Percentiles rank a stretch among this genome's conserved stretches.
phyloP scores from a whole-genome alignment of 2,797 vertebrate species.

The Rhyacichthys aspro region DNA sequence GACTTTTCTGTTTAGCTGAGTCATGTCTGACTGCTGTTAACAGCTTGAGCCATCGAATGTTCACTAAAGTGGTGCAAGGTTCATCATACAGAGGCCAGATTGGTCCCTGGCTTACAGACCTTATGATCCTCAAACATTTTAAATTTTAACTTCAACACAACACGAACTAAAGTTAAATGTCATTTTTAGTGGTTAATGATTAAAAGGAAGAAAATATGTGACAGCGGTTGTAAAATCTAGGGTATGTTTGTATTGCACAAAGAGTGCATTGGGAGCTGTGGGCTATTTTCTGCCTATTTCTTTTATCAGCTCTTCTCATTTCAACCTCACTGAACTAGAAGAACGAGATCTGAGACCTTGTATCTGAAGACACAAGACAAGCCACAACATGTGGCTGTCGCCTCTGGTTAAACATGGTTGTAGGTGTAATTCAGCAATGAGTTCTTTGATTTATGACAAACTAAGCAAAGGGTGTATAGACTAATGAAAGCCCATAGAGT shows the following conservation, averaged over 20 bases:
- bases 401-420: conserved; percentile 39
- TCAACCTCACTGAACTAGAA: conserved; percentile 71
- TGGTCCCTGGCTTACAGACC: too few relatives aligned
- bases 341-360: conserved; percentile 59
- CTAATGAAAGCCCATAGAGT: conserved; percentile 25
- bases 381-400: conserved; percentile 60
- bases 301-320: conserved; percentile 19
- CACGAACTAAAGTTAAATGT: too few relatives aligned
- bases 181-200: too few relatives aligned
- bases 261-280: not conserved
- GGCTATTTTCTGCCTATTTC: conserved; percentile 42
- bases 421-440: conserved; percentile 39
- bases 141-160: too few relatives aligned
- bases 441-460: conserved; percentile 52
- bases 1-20: conserved; percentile 57
- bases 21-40: conserved; percentile 39
- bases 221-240: not conserved
- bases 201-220: not conserved
- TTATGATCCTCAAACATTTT: too few relatives aligned
- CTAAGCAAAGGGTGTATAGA: conserved; percentile 15
- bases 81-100: not conserved
- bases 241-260: not conserved
- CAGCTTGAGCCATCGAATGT: conserved; percentile 16
- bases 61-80: conserved; percentile 14
- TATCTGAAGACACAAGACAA: conserved; percentile 50